A percentile compares a stretch with the other conserved stretches of the same genome.
Conservation (phyloP, 1,140 invertebrate species). For the Kradibia gibbosae region DNA sequence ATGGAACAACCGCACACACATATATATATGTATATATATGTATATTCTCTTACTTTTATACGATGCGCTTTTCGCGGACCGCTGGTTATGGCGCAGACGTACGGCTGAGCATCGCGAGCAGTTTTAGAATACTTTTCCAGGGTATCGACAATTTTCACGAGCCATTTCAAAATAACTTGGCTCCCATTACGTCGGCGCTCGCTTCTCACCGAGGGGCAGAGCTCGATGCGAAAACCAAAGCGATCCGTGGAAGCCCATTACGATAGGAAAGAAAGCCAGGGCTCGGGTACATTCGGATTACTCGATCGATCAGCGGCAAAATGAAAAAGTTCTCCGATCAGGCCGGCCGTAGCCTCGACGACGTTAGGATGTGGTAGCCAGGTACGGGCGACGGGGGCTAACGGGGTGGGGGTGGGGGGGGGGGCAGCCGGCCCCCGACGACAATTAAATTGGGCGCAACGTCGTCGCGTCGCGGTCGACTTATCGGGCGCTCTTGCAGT, state of each 20-base stretch:
- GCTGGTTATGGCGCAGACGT: not conserved
- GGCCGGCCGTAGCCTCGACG: no score
- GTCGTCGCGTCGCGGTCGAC: no score
- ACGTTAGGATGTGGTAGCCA: no score
- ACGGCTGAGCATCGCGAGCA: not conserved
- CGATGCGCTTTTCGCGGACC: not conserved
- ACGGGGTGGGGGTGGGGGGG: no score
- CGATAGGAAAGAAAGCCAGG: not conserved
- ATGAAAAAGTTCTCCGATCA: not conserved
- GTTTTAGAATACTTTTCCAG: constrained; percentile 13
- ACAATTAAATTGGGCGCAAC: no score
- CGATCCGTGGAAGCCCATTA: not conserved
- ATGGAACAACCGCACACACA: not conserved
- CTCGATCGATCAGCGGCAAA: not conserved
- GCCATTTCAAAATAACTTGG: not conserved
- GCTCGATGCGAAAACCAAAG: not conserved
- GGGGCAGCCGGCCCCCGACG: no score
- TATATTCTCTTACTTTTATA: not conserved
- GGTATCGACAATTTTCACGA: not conserved
- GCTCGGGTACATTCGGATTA: not conserved
- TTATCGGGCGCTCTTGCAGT: no score
- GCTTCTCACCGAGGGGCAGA: not conserved
- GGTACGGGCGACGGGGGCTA: no score
- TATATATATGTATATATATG: not conserved
- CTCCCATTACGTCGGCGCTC: not conserved